Percentiles rank a stretch among this genome's conserved stretches.
These are phyloP conservation scores for Athalia rosae DNA, from an alignment of 2,888 invertebrate species.

Conservation along the genomic window DNA sequence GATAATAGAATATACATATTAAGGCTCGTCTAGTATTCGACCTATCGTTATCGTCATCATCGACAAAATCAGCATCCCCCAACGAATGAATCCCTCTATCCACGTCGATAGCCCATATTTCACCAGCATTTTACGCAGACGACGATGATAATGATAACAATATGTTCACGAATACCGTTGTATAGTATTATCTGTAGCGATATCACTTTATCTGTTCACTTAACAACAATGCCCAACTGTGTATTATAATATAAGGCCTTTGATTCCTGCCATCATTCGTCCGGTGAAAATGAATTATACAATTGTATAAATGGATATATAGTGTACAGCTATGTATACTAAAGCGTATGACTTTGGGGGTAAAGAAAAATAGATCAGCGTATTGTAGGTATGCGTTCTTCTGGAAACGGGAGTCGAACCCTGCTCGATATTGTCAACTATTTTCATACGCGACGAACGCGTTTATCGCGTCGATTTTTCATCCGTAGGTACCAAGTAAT, in stretches of 20 bases:
- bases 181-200: slow-evolving; percentile 48
- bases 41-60: slow-evolving; percentile 11
- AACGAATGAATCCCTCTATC: slow-evolving; percentile 20
- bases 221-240: slow-evolving; percentile 73
- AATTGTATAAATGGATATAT: not conserved
- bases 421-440: no score
- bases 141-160: not conserved
- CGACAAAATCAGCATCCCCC: slow-evolving; percentile 12
- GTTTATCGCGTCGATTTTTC: no score
- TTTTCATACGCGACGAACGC: no score
- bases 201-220: slow-evolving; percentile 66
- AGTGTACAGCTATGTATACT: no score
- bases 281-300: slow-evolving; percentile 34
- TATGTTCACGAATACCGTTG: not conserved
- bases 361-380: not conserved
- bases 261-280: slow-evolving; percentile 55
- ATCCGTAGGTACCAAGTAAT: no score
- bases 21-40: slow-evolving; percentile 54
- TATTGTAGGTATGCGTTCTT: slow-evolving; percentile 28
- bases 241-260: slow-evolving; percentile 71
- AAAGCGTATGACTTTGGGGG: no score
- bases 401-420: not conserved
- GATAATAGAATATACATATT: slow-evolving; percentile 70
- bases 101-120: slow-evolving; percentile 5
- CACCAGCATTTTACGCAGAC: not conserved